Evolutionary conservation across 2,797 vertebrate species (phyloP).

Genomic region (Cephalopachus bancanus): DNA sequence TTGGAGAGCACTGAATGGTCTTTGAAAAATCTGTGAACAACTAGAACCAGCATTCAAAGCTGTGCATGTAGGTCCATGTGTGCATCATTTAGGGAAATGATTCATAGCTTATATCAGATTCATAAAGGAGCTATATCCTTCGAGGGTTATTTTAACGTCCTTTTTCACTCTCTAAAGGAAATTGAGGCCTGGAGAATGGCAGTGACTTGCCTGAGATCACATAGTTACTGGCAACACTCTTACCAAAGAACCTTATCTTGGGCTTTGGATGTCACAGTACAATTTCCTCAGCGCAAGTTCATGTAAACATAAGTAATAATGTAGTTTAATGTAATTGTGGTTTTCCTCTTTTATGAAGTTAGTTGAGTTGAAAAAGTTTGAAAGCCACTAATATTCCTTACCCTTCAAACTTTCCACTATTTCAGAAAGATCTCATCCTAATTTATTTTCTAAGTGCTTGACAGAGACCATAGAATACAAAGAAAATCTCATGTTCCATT

Average conservation of each 20-base stretch:
- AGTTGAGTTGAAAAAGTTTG: constrained; percentile 54
- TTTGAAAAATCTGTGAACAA: neutral
- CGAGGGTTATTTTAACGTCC: neutral
- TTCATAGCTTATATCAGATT: neutral
- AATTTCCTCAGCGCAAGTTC: constrained; percentile 41
- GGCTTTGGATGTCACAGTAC: neutral
- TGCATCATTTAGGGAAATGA: neutral
- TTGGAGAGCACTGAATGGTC: neutral
- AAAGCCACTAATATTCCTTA: constrained; percentile 52
- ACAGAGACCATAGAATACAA: constrained; percentile 13
- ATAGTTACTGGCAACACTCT: neutral
- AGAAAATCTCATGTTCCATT: neutral
- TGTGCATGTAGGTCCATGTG: rapidly evolving
- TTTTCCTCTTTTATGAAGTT: constrained; percentile 55
- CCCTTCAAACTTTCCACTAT: constrained; percentile 52
- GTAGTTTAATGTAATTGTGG: neutral
- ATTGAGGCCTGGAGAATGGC: neutral
- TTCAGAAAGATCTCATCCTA: constrained; percentile 64
- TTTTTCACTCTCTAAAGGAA: neutral
- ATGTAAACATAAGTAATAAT: constrained; percentile 4
- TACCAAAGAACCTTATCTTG: neutral
- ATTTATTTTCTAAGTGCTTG: constrained; percentile 36
- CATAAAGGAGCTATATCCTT: neutral
- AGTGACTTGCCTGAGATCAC: neutral
- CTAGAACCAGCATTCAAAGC: neutral